phyloP scores from a whole-genome alignment of 2,888 invertebrate species.

The Ophioninae sp. region DNA sequence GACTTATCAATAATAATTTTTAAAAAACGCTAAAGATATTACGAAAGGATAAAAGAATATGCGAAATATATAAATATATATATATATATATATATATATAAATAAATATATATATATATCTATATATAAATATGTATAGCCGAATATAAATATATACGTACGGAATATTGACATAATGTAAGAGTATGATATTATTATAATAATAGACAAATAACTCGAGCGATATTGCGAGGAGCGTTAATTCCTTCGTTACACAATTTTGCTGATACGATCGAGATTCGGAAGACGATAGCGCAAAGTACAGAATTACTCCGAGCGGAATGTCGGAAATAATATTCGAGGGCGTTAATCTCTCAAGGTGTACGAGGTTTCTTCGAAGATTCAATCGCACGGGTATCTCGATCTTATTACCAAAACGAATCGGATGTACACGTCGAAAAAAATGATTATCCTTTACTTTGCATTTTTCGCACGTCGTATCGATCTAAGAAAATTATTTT shows the following conservation, averaged over 20 bases:
- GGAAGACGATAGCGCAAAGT: background rate
- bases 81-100: conserved; percentile 41
- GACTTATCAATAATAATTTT: conserved; percentile 66
- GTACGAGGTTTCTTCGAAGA: no score
- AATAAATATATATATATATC: conserved; percentile 35
- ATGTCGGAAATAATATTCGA: no score
- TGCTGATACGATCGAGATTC: background rate
- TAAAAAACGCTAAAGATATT: conserved; percentile 21
- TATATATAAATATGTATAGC: conserved; percentile 56
- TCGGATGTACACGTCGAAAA: no score
- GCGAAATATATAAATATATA: conserved; percentile 40
- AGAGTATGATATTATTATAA: conserved; percentile 39
- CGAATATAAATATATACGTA: conserved; percentile 62
- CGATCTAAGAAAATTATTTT: background rate
- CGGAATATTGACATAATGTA: conserved; percentile 40
- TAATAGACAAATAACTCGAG: conserved; percentile 26
- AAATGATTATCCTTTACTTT: background rate
- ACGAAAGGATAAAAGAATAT: conserved; percentile 49
- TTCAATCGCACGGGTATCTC: no score
- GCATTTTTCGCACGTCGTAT: background rate
- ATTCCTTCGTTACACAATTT: conserved; percentile 3
- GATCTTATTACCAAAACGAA: no score
- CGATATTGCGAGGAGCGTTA: conserved; percentile 1
- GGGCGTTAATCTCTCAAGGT: no score
- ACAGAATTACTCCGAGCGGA: no score